Conservation (phyloP, 2,113 vertebrate genomes). For the Octodon degus region DNA sequence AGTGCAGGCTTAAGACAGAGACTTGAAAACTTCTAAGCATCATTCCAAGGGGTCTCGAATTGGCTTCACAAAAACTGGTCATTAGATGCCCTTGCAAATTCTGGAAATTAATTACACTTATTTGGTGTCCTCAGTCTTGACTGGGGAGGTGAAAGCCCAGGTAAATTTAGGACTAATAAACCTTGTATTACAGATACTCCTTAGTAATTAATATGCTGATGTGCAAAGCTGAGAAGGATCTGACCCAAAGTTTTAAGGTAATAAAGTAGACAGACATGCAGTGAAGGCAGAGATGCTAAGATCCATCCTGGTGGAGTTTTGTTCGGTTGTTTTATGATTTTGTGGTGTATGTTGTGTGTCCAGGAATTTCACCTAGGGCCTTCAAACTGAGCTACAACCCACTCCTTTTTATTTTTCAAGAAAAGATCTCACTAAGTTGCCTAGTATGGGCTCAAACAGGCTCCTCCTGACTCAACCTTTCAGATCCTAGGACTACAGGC, state of each 20-base stretch:
- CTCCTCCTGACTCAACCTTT: background rate
- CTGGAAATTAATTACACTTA: background rate
- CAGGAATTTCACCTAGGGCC: background rate
- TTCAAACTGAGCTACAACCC: background rate
- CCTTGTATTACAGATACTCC: background rate
- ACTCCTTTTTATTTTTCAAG: background rate
- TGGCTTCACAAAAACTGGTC: background rate
- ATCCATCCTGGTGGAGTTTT: background rate
- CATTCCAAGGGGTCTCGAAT: background rate
- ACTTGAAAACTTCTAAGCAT: background rate
- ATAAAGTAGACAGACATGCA: background rate
- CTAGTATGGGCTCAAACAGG: background rate
- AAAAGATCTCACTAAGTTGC: background rate
- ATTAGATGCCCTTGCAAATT: background rate
- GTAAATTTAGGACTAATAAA: background rate
- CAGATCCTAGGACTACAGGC: background rate
- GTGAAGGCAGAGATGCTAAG: background rate
- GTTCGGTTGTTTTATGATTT: background rate
- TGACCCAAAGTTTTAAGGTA: background rate
- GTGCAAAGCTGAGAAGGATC: background rate
- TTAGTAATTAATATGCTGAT: background rate
- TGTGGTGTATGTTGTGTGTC: background rate
- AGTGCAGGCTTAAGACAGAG: background rate
- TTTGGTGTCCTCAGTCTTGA: background rate
- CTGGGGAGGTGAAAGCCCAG: too few relatives aligned